A percentile compares a stretch with the other conserved stretches of the same genome.
phyloP scores from a whole-genome alignment of 2,113 vertebrate species.

The Pollachius pollachius region DNA sequence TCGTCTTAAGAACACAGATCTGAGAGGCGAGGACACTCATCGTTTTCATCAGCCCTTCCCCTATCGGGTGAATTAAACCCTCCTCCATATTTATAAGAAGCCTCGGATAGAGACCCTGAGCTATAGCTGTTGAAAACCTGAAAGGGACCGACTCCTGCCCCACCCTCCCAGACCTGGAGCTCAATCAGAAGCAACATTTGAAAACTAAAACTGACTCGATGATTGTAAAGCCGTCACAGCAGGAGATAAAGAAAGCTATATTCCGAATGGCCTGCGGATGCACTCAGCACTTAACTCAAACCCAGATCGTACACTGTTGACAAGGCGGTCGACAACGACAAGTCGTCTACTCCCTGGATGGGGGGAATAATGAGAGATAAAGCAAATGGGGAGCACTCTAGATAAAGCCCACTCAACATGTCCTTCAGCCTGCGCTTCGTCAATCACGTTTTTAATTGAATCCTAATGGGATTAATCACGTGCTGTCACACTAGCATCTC shows the following conservation, averaged over 20 bases:
- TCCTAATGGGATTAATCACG: slow-evolving; percentile 60
- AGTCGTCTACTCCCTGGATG: not conserved
- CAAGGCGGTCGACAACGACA: not conserved
- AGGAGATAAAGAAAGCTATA: not conserved
- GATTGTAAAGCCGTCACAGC: no score
- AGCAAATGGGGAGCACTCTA: slow-evolving; percentile 22
- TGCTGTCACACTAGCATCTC: slow-evolving; percentile 44
- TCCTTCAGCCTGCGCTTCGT: slow-evolving; percentile 52
- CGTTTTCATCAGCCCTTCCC: slow-evolving; percentile 33
- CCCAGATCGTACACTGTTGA: no score
- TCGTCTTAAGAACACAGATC: not conserved
- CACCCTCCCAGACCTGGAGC: no score
- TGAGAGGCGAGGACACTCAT: slow-evolving; percentile 6
- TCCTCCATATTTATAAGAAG: slow-evolving; percentile 56
- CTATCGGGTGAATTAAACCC: slow-evolving; percentile 38
- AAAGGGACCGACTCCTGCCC: no score
- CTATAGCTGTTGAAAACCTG: slow-evolving; percentile 6
- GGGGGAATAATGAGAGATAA: slow-evolving; percentile 20
- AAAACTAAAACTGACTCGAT: no score
- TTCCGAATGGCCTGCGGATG: not conserved
- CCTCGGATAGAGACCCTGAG: slow-evolving; percentile 29
- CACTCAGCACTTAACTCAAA: not conserved
- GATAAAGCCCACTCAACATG: slow-evolving; percentile 23
- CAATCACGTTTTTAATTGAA: slow-evolving; percentile 59
- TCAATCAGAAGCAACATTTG: no score